phyloP scores from a whole-genome alignment of 2,888 invertebrate species.

The Lycia hirtaria region DNA sequence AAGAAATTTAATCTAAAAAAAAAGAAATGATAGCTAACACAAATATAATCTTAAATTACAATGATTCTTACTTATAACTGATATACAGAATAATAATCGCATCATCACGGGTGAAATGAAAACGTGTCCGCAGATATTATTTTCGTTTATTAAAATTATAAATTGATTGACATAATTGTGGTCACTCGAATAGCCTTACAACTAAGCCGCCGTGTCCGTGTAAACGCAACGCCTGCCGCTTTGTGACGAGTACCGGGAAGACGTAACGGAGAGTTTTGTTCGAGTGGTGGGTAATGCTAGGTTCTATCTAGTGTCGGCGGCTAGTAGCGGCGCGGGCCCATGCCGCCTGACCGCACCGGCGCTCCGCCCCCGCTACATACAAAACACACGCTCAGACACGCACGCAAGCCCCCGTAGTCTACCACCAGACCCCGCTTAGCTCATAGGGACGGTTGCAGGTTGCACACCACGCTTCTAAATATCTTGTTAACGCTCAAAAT shows the following conservation, averaged over 20 bases:
- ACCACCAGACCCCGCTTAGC: slow-evolving; percentile 49
- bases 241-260: slow-evolving; percentile 45
- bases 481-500: background rate
- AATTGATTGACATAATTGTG: slow-evolving; percentile 62
- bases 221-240: slow-evolving; percentile 37
- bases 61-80: slow-evolving; percentile 43
- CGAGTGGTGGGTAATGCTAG: slow-evolving; percentile 45
- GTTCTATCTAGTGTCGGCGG: slow-evolving; percentile 44
- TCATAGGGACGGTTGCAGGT: slow-evolving; percentile 36
- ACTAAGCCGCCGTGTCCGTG: slow-evolving; percentile 23
- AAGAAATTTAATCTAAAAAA: slow-evolving; percentile 67
- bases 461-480: background rate
- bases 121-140: slow-evolving; percentile 58
- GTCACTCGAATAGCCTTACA: slow-evolving; percentile 44
- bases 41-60: slow-evolving; percentile 55
- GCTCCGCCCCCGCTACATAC: slow-evolving; percentile 70
- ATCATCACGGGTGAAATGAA: slow-evolving; percentile 58
- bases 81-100: slow-evolving; percentile 43
- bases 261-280: slow-evolving; percentile 44
- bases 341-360: slow-evolving; percentile 65
- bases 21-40: slow-evolving; percentile 61
- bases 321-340: slow-evolving; percentile 79
- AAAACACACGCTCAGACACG: slow-evolving; percentile 48
- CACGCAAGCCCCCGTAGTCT: slow-evolving; percentile 31
- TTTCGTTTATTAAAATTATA: slow-evolving; percentile 62